A percentile compares a stretch with the other conserved stretches of the same genome.
Evolutionary conservation across 1,140 invertebrate species (phyloP).

Genomic region (Pogonomyrmex barbatus): DNA sequence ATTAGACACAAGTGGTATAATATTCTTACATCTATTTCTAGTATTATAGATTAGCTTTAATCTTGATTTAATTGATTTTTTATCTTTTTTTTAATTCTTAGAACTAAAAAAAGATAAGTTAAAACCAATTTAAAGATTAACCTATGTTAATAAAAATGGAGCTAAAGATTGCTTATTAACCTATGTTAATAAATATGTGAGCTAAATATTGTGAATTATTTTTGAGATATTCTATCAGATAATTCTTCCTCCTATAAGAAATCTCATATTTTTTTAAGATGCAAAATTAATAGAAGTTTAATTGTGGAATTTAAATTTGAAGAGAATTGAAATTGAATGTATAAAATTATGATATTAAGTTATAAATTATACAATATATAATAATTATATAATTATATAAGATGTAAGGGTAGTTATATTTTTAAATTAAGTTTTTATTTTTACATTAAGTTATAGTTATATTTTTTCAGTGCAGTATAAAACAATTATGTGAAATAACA

Average conservation of each 20-base stretch:
- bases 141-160: no score
- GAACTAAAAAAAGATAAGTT: no score
- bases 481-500: conserved; percentile 21
- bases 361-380: not conserved
- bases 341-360: not conserved
- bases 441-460: not conserved
- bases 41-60: no score
- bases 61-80: no score
- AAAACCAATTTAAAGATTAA: no score
- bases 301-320: not conserved
- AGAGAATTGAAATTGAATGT: not conserved
- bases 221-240: not conserved
- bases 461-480: conserved; percentile 27
- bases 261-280: not conserved
- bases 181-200: not conserved
- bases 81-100: no score
- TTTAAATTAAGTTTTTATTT: no score
- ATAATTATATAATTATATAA: not conserved
- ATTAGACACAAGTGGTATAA: not conserved
- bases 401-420: no score
- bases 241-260: not conserved
- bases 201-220: not conserved
- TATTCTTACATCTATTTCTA: not conserved
- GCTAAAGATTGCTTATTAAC: no score
- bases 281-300: not conserved